Conservation (phyloP, 1,140 invertebrate genomes). For the Harpegnathos saltator region DNA sequence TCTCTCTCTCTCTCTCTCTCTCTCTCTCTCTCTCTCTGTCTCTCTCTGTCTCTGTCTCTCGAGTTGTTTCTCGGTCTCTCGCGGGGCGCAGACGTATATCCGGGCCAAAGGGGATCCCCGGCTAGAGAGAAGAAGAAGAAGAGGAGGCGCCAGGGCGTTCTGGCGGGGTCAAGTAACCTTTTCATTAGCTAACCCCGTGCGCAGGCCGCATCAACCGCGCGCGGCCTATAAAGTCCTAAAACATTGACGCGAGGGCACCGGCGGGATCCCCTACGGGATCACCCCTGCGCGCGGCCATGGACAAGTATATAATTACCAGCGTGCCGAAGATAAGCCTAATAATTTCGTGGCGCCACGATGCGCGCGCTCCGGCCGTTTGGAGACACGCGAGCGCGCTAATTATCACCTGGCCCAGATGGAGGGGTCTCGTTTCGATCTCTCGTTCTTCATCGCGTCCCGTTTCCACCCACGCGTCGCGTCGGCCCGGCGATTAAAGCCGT, state of each 20-base stretch:
- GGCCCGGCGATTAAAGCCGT: conserved; percentile 59
- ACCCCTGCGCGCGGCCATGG: conserved; percentile 40
- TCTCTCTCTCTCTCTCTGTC: too few relatives aligned
- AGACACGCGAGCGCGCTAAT: conserved; percentile 76
- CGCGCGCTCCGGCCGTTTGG: conserved; percentile 69
- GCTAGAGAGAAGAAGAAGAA: conserved; percentile 69
- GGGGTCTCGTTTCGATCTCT: conserved; percentile 56
- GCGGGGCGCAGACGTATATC: conserved; percentile 37
- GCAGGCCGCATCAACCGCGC: conserved; percentile 75
- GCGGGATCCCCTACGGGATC: conserved; percentile 69
- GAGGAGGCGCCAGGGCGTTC: conserved; percentile 84
- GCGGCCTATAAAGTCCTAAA: conserved; percentile 80
- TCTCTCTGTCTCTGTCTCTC: too few relatives aligned
- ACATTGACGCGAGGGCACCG: conserved; percentile 82
- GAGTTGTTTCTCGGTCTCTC: conserved; percentile 14
- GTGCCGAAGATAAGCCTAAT: conserved; percentile 80
- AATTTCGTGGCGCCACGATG: conserved; percentile 83
- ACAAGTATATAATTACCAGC: conserved; percentile 79
- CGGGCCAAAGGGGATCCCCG: conserved; percentile 35
- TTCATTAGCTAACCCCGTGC: conserved; percentile 84
- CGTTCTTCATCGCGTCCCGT: conserved; percentile 67
- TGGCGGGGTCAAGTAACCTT: conserved; percentile 85
- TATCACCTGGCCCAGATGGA: conserved; percentile 72
- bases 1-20: too few relatives aligned
- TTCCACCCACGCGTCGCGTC: conserved; percentile 60